A percentile compares a stretch with the other conserved stretches of the same genome.
phyloP scores from a whole-genome alignment of 92 coral and sea anemone species.

The Isaurus tuberculatus region DNA sequence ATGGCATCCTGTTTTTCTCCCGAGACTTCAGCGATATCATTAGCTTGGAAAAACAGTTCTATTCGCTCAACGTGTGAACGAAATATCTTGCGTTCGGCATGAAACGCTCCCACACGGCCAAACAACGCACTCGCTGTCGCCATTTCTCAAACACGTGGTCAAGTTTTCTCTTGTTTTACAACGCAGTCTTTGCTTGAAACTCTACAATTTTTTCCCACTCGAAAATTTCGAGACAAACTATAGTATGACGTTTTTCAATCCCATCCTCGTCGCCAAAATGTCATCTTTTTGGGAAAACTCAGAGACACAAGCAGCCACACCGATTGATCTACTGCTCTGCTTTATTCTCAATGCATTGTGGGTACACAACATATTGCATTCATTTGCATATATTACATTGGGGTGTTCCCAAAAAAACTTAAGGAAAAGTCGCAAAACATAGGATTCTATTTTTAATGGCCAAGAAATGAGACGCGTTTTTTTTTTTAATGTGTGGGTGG shows the following conservation, averaged over 20 bases:
- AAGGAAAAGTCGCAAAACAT: too few species aligned
- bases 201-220: too few species aligned
- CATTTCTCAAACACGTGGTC: not conserved
- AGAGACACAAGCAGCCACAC: not conserved
- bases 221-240: not conserved
- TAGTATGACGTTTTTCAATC: not conserved
- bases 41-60: slow-evolving; percentile 63
- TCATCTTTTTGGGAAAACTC: not conserved
- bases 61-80: slow-evolving; percentile 54
- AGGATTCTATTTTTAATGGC: too few species aligned
- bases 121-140: too few species aligned
- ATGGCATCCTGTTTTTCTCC: slow-evolving; percentile 49
- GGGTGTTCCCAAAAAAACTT: too few species aligned
- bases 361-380: not conserved
- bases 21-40: slow-evolving; percentile 49
- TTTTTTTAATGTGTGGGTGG: too few species aligned
- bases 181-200: not conserved
- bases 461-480: too few species aligned
- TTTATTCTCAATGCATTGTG: not conserved
- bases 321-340: not conserved
- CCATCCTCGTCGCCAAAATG: not conserved
- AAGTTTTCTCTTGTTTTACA: not conserved
- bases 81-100: too few species aligned
- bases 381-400: slow-evolving; percentile 5
- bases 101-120: too few species aligned